Evolutionary conservation across 2,888 invertebrate genomes (phyloP).

Genomic region (Epistrophe grossulariae): DNA sequence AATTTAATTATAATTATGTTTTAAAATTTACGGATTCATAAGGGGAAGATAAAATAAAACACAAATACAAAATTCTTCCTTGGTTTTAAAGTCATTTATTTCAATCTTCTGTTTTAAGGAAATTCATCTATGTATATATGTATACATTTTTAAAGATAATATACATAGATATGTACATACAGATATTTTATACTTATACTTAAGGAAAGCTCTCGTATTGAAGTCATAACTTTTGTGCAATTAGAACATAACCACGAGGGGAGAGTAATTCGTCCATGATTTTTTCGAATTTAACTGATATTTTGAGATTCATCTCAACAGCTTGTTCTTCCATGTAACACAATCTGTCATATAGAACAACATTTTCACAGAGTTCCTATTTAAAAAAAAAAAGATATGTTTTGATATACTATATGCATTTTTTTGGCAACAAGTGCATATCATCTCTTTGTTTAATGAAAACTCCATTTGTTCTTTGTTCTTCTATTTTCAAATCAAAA

Average conservation of each 20-base stretch:
- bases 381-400: constrained; percentile 40
- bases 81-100: background rate
- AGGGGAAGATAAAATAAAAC: background rate
- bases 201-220: background rate
- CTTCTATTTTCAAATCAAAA: too few relatives aligned
- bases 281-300: constrained; percentile 85
- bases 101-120: background rate
- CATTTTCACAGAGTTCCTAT: constrained; percentile 86
- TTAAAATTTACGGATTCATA: background rate
- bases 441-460: too few relatives aligned
- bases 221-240: constrained; percentile 84
- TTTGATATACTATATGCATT: background rate
- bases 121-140: background rate
- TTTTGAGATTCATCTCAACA: constrained; percentile 81
- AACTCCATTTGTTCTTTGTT: too few relatives aligned
- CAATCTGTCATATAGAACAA: constrained; percentile 85
- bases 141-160: too few relatives aligned
- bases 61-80: background rate
- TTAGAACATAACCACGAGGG: constrained; percentile 87
- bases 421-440: too few relatives aligned
- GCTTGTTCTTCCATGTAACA: constrained; percentile 83
- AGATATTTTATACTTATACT: background rate
- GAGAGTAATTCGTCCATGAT: constrained; percentile 87
- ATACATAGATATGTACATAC: background rate
- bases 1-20: background rate